phyloP scores from a whole-genome alignment of 53 echinoderm and acorn worm species.

The Echinometra lucunter region DNA sequence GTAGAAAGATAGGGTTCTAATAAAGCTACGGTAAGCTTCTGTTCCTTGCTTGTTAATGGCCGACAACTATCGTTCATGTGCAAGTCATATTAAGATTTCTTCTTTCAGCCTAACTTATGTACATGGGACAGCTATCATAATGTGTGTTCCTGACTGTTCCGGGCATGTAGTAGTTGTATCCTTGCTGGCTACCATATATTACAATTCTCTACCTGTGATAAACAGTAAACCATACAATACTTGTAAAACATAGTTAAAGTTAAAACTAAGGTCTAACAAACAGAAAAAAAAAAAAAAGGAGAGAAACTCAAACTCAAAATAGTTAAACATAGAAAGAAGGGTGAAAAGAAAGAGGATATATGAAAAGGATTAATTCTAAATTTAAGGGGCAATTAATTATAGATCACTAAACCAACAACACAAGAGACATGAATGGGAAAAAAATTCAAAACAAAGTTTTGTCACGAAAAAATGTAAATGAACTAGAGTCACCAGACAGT shows the following conservation, averaged over 20 bases:
- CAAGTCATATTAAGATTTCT: conserved; percentile 46
- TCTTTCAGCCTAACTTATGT: conserved; percentile 60
- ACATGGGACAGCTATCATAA: conserved; percentile 49
- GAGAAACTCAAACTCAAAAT: too few relatives aligned
- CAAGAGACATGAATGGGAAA: neutral
- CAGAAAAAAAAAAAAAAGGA: neutral
- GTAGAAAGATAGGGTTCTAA: neutral
- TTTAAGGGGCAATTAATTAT: neutral
- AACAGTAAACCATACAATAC: conserved; percentile 66
- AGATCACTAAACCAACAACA: neutral
- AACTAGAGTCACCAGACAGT: neutral
- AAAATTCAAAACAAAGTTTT: neutral
- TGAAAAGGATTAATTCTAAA: neutral
- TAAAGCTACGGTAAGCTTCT: conserved; percentile 6
- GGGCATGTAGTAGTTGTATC: conserved; percentile 51
- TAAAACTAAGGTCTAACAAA: neutral
- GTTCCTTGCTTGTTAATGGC: conserved; percentile 44
- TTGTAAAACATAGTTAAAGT: conserved; percentile 17
- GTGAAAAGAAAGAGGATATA: neutral
- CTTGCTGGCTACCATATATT: conserved; percentile 61
- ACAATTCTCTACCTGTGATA: conserved; percentile 61
- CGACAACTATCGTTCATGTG: conserved; percentile 21
- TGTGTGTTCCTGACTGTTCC: conserved; percentile 38
- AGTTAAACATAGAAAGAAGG: neutral
- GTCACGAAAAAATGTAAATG: neutral